Percentiles rank a stretch among this genome's conserved stretches.
These are phyloP conservation scores for Takifugu ocellatus DNA, from an alignment of 2,797 vertebrate species.

Conservation along the genomic window DNA sequence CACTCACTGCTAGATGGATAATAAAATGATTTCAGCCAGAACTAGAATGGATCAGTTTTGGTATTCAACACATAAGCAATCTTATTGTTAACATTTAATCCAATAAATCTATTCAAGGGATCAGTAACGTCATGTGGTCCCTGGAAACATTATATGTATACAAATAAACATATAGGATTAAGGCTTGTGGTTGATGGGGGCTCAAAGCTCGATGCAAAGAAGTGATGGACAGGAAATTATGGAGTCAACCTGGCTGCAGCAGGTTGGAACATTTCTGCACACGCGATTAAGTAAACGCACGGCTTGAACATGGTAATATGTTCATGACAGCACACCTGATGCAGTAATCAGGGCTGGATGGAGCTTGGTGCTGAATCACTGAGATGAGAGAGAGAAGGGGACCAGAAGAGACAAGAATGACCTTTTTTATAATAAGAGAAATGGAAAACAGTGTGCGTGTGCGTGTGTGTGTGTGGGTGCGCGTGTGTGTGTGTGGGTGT, in stretches of 20 bases:
- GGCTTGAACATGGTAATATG: conserved; percentile 31
- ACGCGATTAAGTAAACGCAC: conserved; percentile 11
- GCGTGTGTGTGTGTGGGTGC: conserved; percentile 12
- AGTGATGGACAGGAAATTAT: conserved; percentile 17
- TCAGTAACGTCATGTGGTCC: too few species aligned
- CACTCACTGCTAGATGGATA: neutral
- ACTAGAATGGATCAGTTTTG: too few species aligned
- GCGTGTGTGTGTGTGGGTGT: conserved; percentile 11
- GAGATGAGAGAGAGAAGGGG: conserved; percentile 21
- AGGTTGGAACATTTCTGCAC: conserved; percentile 22
- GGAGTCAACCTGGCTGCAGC: conserved; percentile 15
- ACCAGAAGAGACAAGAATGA: conserved; percentile 59
- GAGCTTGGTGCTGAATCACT: conserved; percentile 25
- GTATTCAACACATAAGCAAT: too few species aligned
- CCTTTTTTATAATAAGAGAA: conserved; percentile 66
- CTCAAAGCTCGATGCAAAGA: conserved; percentile 8
- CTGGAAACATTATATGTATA: too few species aligned
- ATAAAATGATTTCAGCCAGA: too few species aligned
- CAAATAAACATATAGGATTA: too few species aligned
- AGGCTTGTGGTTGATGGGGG: too few species aligned
- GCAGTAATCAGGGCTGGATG: conserved; percentile 28
- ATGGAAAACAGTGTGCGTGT: conserved; percentile 34
- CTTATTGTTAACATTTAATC: too few species aligned
- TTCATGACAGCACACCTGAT: conserved; percentile 18
- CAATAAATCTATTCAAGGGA: too few species aligned